Conservation (phyloP, 2,797 vertebrate species). For the Rachycentron canadum region DNA sequence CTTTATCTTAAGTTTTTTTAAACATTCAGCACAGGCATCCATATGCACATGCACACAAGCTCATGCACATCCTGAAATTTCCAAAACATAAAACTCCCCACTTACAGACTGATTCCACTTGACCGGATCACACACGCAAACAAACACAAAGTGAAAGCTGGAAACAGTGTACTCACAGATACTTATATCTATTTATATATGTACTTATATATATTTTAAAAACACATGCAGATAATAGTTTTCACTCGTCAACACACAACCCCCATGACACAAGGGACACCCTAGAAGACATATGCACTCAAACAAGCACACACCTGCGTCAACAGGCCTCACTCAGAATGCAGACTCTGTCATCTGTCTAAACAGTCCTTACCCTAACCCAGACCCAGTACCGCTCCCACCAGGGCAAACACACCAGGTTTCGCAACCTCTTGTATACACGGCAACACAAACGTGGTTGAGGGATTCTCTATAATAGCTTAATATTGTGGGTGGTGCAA, state of each 20-base stretch:
- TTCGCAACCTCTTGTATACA: constrained; percentile 62
- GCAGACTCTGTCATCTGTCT: constrained; percentile 76
- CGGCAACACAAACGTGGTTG: neutral
- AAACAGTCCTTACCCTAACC: constrained; percentile 75
- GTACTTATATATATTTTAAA: neutral
- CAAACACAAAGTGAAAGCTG: neutral
- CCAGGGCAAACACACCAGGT: constrained; percentile 62
- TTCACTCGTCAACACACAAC: constrained; percentile 17
- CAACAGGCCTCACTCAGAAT: constrained; percentile 79
- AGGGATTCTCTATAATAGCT: constrained; percentile 28
- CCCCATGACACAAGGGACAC: constrained; percentile 33
- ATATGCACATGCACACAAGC: neutral
- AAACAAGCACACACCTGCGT: constrained; percentile 77
- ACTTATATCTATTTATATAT: neutral
- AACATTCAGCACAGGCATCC: neutral
- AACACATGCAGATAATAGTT: constrained; percentile 2
- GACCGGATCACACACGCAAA: constrained; percentile 2
- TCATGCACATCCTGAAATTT: constrained; percentile 28
- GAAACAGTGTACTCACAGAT: neutral
- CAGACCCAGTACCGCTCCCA: constrained; percentile 66
- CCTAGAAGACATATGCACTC: constrained; percentile 43
- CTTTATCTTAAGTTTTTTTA: too few species aligned
- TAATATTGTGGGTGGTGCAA: neutral
- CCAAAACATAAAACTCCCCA: constrained; percentile 43
- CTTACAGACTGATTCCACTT: constrained; percentile 3